Evolutionary conservation across 2,113 vertebrate species (phyloP), one percentile per base, ranked within the genome.

Genomic region (Chlorodrepanis virens): DNA sequence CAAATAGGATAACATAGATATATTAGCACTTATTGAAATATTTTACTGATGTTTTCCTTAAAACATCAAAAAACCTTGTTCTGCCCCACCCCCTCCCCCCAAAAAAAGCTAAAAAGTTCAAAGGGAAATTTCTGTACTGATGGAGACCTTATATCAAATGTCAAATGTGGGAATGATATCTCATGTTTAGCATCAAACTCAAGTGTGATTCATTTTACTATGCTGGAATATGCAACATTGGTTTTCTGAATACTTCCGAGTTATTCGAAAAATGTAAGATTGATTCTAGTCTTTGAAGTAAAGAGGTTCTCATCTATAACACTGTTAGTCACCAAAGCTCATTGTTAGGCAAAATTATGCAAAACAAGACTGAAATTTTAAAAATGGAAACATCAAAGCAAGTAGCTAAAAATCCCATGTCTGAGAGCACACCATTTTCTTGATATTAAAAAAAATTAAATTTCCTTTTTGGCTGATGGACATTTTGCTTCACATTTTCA

Each of bases 241-340:
- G 35, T 94, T 92, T 93, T 70, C 44, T 60, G 69, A 87, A 47
- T 65, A 64, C 50, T 89, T 87, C 56, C 68, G 42, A 50, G 44
- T 31, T 76, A 23, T 79, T 82, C 61, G 57, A 84, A 91, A 87
- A 87, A 74, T 87, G 49, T 84, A 52, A 52, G 65, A 67, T 49
- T 69, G 14, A 67, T 83, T 39, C 72, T 61, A 81, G 76, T 14
- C 69, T 94, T 95, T 84, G 89, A 95, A 90, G 83, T 78, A 67
- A 54, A 81, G 65, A 84, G 35, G 64, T 78, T 56, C 33, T 91
- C 72, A 49, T 83, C 47, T 87, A 3, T 21, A 82, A 52, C 17
- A 71, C 35, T 5, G 4, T 74, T 81, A 86, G 69, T 54, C 49
- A 70, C 52, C 39, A 94, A 89, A 87, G 33, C 14, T 90, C 11